Evolutionary conservation across 2,113 vertebrate species (phyloP).

Genomic region (Gymnarchus niloticus): DNA sequence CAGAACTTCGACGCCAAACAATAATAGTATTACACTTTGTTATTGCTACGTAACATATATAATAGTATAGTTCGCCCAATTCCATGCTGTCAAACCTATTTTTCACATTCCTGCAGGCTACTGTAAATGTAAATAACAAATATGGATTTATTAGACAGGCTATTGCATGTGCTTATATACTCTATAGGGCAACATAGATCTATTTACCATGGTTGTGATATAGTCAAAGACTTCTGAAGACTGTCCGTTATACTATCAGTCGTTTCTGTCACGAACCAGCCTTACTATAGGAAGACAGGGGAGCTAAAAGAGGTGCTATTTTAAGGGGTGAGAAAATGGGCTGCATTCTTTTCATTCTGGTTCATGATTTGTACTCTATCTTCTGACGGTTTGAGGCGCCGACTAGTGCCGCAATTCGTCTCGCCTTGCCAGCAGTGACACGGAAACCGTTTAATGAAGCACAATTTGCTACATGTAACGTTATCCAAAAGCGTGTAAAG

Average conservation of each 20-base stretch:
- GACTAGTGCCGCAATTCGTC: constrained; percentile 22
- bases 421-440: neutral
- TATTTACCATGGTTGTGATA: neutral
- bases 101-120: no score
- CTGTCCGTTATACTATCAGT: neutral
- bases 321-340: neutral
- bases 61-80: neutral
- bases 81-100: neutral
- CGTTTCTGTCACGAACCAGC: neutral
- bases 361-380: neutral
- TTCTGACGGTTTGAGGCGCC: constrained; percentile 28
- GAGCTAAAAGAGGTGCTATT: neutral
- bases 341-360: neutral
- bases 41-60: neutral
- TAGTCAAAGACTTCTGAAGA: neutral
- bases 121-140: neutral
- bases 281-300: neutral
- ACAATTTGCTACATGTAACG: neutral
- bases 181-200: neutral
- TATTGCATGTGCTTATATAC: neutral
- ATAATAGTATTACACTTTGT: neutral
- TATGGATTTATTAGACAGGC: neutral
- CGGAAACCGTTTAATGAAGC: neutral
- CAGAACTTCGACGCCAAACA: neutral
- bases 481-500: neutral